phyloP scores from a whole-genome alignment of 2,888 invertebrate species.

The Spodoptera picta region DNA sequence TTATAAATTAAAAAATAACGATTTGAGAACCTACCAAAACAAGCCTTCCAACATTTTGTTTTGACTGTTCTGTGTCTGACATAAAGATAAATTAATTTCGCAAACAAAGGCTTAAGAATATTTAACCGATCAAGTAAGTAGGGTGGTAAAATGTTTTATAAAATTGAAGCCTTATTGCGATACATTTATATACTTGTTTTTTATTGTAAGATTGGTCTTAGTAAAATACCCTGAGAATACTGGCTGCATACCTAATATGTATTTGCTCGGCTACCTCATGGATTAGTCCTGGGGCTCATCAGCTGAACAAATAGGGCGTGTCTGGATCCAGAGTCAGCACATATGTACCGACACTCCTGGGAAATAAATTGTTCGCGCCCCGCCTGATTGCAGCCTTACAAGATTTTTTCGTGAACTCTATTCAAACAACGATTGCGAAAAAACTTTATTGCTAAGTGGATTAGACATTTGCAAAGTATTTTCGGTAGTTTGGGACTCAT shows the following conservation, averaged over 20 bases:
- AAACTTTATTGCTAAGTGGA: slow-evolving; percentile 15
- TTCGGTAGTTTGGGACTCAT: too few relatives aligned
- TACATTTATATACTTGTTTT: too few relatives aligned
- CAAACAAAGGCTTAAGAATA: slow-evolving; percentile 40
- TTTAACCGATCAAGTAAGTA: slow-evolving; percentile 24
- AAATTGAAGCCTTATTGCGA: slow-evolving; percentile 10
- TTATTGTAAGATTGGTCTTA: slow-evolving; percentile 20
- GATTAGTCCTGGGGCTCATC: slow-evolving; percentile 73
- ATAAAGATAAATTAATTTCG: slow-evolving; percentile 44
- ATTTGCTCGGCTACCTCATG: slow-evolving; percentile 56
- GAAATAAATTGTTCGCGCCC: slow-evolving; percentile 83
- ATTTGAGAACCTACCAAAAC: slow-evolving; percentile 27
- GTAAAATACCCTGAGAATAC: slow-evolving; percentile 38
- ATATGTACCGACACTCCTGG: slow-evolving; percentile 82
- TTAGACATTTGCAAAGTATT: slow-evolving; percentile 12
- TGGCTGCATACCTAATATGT: slow-evolving; percentile 45
- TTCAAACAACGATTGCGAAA: slow-evolving; percentile 42
- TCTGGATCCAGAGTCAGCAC: slow-evolving; percentile 79
- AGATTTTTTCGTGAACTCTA: slow-evolving; percentile 69
- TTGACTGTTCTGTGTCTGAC: slow-evolving; percentile 29
- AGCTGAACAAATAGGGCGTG: slow-evolving; percentile 81
- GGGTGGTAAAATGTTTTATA: slow-evolving; percentile 15
- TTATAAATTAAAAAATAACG: slow-evolving; percentile 3
- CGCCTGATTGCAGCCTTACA: slow-evolving; percentile 78
- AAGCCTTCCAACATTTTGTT: slow-evolving; percentile 38